Base-by-base conservation (phyloP, 2,888 invertebrate species). In the Drosophila pegasa region DNA sequence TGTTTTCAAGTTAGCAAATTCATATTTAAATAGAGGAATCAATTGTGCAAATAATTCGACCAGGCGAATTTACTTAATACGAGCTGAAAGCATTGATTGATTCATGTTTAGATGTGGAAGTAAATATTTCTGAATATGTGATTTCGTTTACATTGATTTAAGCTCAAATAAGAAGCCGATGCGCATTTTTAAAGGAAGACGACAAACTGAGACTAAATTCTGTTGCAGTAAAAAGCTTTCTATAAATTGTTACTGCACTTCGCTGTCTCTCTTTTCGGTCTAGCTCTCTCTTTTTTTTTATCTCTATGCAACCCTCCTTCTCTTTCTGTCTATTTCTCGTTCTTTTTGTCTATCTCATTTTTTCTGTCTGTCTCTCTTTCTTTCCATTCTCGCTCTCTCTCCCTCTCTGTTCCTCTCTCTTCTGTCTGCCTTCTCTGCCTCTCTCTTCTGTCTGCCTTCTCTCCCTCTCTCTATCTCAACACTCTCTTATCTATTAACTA, bases 21-120 rank as follows among this genome's bases (percentile, higher is more conserved):
- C 48, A 37, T 35, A 48, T 51, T 74, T 61, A 55, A 58, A 74
- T 22, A 60, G 38, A 10, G 25, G 43, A 38, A 22, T 60, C 55
- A 57, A 64, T 41, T 54, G 16, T 57, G 48, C 59, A 55, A 57
- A 60, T 59, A 63, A 62, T 33, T 37, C 47, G 10, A 16, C 9
- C 20, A 18, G 35, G 20, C 41, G 31, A 45, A 67, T 62, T 62
- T 57, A 10, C 10, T 35, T 20, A 8, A 12, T 33, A 45, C 29
- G 6, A 60, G 10, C 16, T 37, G 40, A 16, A 9, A n/a, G 20
- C 27, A 16, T 45, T 12, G 27, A 27, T 45, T 27, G 16, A 45
- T 29, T 12, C 6, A 10, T 20, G 25, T 14, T 18, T 29, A n/a
- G 14, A n/a, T 33, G 9, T 20, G n/a, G n/a, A 9, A n/a, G 31